Conservation (phyloP, 2,113 vertebrate species). For the Lamprologus tigripictilis region DNA sequence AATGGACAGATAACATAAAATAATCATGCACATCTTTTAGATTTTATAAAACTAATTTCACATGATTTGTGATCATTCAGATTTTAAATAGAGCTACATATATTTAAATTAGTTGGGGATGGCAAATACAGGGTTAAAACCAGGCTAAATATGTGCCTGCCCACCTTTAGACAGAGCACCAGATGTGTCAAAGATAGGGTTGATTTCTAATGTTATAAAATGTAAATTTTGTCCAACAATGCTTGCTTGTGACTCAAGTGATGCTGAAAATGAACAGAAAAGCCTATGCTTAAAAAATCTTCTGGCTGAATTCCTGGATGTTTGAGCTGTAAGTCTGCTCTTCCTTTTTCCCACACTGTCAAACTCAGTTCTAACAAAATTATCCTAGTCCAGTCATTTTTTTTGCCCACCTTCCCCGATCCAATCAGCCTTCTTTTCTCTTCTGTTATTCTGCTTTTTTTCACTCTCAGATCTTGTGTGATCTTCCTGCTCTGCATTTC, state of each 20-base stretch:
- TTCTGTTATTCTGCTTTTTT: background rate
- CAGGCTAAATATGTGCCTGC: background rate
- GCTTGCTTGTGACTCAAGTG: background rate
- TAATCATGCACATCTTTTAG: background rate
- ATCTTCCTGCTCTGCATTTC: background rate
- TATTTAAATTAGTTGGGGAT: background rate
- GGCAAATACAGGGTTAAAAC: background rate
- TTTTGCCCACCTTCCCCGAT: accelerated
- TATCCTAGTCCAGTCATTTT: background rate
- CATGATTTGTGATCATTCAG: background rate
- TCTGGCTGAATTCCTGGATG: background rate
- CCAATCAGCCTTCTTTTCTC: background rate
- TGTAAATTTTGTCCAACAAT: background rate
- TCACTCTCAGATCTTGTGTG: background rate
- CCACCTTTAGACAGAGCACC: background rate
- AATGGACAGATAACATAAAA: background rate
- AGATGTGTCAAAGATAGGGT: background rate
- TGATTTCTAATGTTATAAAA: background rate
- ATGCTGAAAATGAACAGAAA: background rate
- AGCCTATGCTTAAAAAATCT: background rate
- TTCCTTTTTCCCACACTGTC: background rate
- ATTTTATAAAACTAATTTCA: background rate
- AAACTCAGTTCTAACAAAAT: background rate
- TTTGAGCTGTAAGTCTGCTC: background rate
- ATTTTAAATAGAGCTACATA: background rate